Conservation (phyloP, 2,113 vertebrate genomes). For the Butorides virescens region DNA sequence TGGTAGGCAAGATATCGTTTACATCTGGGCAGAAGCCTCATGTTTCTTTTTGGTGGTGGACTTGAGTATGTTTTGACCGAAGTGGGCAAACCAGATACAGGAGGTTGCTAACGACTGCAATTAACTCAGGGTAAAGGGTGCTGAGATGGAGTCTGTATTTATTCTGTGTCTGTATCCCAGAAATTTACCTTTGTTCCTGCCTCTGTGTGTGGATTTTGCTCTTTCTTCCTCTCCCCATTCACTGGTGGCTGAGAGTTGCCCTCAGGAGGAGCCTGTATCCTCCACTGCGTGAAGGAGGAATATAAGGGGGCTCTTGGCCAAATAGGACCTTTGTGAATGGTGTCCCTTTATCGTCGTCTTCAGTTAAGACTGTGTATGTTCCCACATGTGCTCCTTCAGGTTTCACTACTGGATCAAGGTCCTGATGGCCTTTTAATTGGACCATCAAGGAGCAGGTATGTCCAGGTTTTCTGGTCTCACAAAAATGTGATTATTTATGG, state of each 20-base stretch:
- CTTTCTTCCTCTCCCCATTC: not conserved
- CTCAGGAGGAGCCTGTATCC: not conserved
- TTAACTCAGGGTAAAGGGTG: not conserved
- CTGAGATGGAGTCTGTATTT: rapidly evolving
- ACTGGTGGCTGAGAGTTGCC: not conserved
- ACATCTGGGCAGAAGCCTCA: not conserved
- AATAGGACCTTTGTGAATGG: not conserved
- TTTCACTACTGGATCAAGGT: not conserved
- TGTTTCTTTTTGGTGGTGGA: not conserved
- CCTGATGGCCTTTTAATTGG: not conserved
- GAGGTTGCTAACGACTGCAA: not conserved
- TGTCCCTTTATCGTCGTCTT: not conserved
- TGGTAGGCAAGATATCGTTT: not conserved
- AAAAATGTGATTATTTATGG: not conserved
- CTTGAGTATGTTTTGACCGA: not conserved
- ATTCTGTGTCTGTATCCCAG: not conserved
- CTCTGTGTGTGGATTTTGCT: not conserved
- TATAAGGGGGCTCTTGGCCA: not conserved
- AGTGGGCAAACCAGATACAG: not conserved
- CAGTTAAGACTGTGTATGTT: not conserved
- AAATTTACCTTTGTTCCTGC: not conserved
- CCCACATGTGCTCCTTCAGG: not conserved
- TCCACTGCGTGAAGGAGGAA: not conserved
- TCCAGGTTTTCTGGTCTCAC: constrained; percentile 37
- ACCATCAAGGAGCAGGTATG: not conserved